Conservation (phyloP, 2,113 vertebrate genomes). For the Thamnophis sirtalis region DNA sequence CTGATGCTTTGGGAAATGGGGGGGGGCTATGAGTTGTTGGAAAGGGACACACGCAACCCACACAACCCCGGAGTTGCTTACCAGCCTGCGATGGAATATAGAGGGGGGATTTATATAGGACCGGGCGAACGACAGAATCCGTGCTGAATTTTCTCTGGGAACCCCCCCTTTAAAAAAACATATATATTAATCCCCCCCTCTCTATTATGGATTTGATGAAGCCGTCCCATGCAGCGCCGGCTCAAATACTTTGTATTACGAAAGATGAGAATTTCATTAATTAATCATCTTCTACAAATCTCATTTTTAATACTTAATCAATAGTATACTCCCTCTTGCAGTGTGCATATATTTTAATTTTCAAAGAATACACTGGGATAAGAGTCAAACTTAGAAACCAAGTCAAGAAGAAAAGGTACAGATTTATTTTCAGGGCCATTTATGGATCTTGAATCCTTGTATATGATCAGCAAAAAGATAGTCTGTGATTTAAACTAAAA, state of each 20-base stretch:
- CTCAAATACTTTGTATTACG: rapidly evolving
- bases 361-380: neutral
- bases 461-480: neutral
- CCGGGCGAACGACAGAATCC: no score
- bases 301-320: neutral
- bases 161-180: no score
- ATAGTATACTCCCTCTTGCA: neutral
- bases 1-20: no score
- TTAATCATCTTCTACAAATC: neutral
- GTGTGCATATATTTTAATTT: neutral
- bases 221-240: no score
- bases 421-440: neutral
- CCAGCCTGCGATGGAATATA: no score
- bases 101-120: no score
- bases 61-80: no score
- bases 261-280: neutral
- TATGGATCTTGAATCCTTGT: neutral
- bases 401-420: neutral
- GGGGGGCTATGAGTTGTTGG: no score
- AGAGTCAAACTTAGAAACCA: neutral
- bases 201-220: no score
- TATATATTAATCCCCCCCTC: no score
- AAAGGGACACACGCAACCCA: no score
- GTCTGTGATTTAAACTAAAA: neutral
- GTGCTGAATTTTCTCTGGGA: no score